Percentiles rank a stretch among this genome's conserved stretches.
These are phyloP conservation scores for Sebastes wilsoni DNA, from an alignment of 2,797 vertebrate genomes.

Conservation along the genomic window DNA sequence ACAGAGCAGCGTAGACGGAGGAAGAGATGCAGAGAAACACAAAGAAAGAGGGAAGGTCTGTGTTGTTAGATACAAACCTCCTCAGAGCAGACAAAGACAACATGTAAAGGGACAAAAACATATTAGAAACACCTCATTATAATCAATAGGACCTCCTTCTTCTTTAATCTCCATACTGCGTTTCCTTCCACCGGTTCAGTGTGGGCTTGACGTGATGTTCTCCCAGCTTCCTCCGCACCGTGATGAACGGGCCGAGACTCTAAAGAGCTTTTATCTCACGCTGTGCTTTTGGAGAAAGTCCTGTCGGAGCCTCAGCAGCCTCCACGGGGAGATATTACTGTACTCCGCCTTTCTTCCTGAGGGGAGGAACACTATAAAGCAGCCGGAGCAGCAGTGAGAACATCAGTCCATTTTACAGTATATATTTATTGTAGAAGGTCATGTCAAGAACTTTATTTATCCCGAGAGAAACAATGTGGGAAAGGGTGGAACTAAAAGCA, in stretches of 20 bases:
- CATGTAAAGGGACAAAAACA: background rate
- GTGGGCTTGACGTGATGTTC: background rate
- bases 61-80: background rate
- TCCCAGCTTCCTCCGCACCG: background rate
- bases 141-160: background rate
- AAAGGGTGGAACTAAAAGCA: too few species aligned
- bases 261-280: background rate
- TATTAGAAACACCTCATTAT: background rate
- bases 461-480: background rate
- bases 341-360: background rate
- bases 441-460: background rate
- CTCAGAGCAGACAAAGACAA: background rate
- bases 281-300: constrained; percentile 19
- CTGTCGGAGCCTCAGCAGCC: background rate
- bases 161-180: background rate
- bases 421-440: background rate
- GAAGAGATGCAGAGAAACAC: background rate
- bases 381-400: background rate
- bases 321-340: background rate
- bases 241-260: constrained; percentile 12
- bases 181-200: background rate
- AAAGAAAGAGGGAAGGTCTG: too few species aligned
- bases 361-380: background rate
- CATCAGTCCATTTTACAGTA: background rate
- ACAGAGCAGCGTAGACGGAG: background rate